phyloP scores from a whole-genome alignment of 2,888 invertebrate species.

The Sminthurides aquaticus region DNA sequence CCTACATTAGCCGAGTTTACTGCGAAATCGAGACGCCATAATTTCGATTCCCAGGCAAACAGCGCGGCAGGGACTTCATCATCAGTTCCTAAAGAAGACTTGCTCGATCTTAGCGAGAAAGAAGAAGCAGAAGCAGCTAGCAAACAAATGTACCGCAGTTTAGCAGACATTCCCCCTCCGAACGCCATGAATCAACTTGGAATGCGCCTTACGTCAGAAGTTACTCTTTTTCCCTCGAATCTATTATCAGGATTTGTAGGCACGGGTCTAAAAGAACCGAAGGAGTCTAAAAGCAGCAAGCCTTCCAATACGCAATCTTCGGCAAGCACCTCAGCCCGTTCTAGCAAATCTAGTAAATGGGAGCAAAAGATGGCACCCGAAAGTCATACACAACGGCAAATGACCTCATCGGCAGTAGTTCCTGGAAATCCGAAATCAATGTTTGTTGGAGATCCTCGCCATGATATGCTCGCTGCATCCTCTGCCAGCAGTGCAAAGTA shows the following conservation, averaged over 20 bases:
- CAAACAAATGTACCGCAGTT: slow-evolving; percentile 27
- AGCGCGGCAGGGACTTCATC: too few species aligned
- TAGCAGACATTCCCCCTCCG: slow-evolving; percentile 37
- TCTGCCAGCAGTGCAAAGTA: background rate
- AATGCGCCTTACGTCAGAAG: slow-evolving; percentile 42
- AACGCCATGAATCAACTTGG: slow-evolving; percentile 40
- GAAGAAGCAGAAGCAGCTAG: background rate
- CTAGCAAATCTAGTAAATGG: background rate
- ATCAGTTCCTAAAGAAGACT: background rate
- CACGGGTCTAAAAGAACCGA: background rate
- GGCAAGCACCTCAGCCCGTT: background rate
- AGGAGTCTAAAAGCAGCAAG: background rate
- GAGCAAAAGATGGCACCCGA: background rate
- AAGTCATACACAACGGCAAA: background rate
- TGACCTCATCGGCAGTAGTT: background rate
- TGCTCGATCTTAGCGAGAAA: background rate
- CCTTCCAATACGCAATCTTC: background rate
- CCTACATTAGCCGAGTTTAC: background rate
- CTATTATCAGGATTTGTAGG: background rate
- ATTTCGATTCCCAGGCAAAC: background rate
- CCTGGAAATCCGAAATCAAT: background rate
- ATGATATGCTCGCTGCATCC: background rate
- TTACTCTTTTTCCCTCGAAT: slow-evolving; percentile 39
- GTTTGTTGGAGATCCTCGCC: background rate
- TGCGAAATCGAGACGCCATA: background rate